A percentile compares a stretch with the other conserved stretches of the same genome.
phyloP scores from a whole-genome alignment of 2,797 vertebrate genomes.

The Sebastes nivosus region DNA sequence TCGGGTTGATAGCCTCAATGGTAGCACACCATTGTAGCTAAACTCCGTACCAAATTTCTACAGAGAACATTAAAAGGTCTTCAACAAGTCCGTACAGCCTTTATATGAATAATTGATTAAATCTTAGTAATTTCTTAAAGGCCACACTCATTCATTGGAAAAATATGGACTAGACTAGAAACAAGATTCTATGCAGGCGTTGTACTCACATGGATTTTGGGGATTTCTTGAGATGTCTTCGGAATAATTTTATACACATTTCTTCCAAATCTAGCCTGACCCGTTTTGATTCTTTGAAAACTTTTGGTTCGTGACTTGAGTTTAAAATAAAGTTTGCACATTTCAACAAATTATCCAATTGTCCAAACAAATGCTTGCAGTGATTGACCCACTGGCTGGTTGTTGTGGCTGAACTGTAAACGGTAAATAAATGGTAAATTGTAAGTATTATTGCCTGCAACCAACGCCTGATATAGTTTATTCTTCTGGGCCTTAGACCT shows the following conservation, averaged over 20 bases:
- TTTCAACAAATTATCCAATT: neutral
- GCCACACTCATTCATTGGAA: too few species aligned
- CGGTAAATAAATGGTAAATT: too few species aligned
- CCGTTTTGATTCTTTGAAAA: too few species aligned
- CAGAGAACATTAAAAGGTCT: too few species aligned
- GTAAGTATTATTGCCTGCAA: too few species aligned
- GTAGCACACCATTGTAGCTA: neutral
- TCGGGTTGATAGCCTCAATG: too few species aligned
- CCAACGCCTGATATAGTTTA: too few species aligned
- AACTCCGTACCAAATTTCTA: rapidly evolving
- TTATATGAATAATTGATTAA: neutral
- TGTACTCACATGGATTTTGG: neutral
- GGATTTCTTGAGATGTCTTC: neutral
- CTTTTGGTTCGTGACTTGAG: neutral
- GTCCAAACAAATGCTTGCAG: neutral
- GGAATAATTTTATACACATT: neutral
- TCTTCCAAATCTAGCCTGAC: neutral
- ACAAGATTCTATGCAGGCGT: neutral
- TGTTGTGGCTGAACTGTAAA: neutral
- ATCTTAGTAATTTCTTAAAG: neutral
- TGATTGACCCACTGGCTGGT: neutral
- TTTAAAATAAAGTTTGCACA: neutral
- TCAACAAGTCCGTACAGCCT: neutral
- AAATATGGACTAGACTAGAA: neutral
- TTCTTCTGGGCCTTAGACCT: too few species aligned